Base-by-base conservation (phyloP, 1,140 invertebrate genomes). In the Physella acuta region DNA sequence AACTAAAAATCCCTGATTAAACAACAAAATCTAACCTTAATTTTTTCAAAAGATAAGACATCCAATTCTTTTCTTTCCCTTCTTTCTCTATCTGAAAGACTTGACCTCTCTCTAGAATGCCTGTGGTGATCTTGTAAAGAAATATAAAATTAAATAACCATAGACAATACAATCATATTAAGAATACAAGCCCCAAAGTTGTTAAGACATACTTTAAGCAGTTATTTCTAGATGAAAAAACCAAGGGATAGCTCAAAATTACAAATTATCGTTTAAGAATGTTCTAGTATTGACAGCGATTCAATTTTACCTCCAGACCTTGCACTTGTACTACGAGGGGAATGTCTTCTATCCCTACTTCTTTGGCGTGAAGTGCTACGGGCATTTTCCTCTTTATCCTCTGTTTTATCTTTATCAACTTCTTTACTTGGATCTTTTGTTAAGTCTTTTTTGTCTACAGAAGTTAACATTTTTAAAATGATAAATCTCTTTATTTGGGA, bases 1-100 rank as follows among this genome's bases (percentile, higher is more conserved):
- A n/a, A n/a, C n/a, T n/a, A n/a, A n/a, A n/a, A n/a, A n/a, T n/a
- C n/a, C n/a, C n/a, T n/a, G n/a, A n/a, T n/a, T n/a, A n/a, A n/a
- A n/a, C n/a, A n/a, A n/a, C n/a, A n/a, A n/a, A 36, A 14, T 28
- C 39, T 30, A 2, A 82, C 82, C 73, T 76, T 78, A n/a, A 84
- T 84, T 72, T 81, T 80, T 58, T 84, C 77, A 72, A 84, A 82
- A 5, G 82, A 81, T 28, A 84, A 70, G 30, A 81, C 72, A 75
- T 84, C 81, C 55, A 73, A 71, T 20, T 73, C 66, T 28, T 39
- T 60, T 30, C 53, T 70, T 66, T 71, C 69, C 34, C 62, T 58
- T 16, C 52, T 64, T 65, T 67, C 66, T 37, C 61, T 34, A 58
- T 65, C 68, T 61, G 20, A 52, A 58, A 51, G 39, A 28, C 34